Evolutionary conservation across 1,140 invertebrate genomes (phyloP).

Genomic region (Trichomalopsis sarcophagae): DNA sequence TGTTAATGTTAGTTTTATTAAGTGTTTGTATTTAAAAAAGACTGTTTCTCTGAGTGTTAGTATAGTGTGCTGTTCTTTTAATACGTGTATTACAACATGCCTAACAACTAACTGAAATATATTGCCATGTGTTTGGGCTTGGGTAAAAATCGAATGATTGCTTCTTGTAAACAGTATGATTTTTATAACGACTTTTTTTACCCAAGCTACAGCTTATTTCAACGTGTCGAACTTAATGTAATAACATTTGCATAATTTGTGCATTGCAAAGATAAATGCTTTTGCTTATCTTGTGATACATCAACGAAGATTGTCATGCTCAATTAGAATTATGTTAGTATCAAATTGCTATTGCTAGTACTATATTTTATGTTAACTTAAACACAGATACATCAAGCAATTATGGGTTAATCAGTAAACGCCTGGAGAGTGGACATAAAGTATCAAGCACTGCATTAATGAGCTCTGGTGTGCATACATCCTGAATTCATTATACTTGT

Average conservation of each 20-base stretch:
- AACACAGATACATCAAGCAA: constrained; percentile 18
- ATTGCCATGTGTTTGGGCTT: background rate
- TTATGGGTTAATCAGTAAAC: constrained; percentile 19
- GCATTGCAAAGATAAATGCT: constrained; percentile 15
- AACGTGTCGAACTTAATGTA: background rate
- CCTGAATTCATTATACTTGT: background rate
- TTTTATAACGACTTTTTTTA: background rate
- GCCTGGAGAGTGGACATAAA: background rate
- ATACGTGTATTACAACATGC: constrained; percentile 23
- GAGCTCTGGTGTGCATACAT: background rate
- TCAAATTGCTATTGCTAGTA: background rate
- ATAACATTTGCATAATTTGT: constrained; percentile 20
- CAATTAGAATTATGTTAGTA: constrained; percentile 18
- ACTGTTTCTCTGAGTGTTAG: constrained; percentile 26
- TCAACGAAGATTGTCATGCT: constrained; percentile 36
- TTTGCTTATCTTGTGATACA: constrained; percentile 3
- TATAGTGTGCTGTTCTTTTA: constrained; percentile 16
- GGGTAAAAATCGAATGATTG: constrained; percentile 23
- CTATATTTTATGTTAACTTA: background rate
- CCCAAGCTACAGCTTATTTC: background rate
- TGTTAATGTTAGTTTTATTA: constrained; percentile 31
- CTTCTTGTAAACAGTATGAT: background rate
- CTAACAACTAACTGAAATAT: constrained; percentile 14
- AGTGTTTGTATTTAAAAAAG: constrained; percentile 13
- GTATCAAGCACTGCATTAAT: constrained; percentile 29